Evolutionary conservation across 2,888 invertebrate genomes (phyloP).

Genomic region (Drosophila lutescens): DNA sequence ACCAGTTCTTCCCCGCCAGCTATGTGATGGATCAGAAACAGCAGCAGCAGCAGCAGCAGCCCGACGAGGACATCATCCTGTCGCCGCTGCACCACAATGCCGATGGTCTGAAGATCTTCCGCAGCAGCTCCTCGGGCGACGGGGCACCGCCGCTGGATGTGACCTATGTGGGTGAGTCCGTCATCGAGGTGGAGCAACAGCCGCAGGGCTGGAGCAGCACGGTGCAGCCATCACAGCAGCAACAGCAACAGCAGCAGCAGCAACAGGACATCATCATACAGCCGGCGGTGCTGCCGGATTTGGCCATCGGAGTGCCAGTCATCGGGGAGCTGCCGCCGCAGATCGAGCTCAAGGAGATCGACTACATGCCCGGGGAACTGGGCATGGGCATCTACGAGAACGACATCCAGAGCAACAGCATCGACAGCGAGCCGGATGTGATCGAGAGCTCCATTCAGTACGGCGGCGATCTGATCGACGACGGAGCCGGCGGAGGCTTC

Average conservation of each 20-base stretch:
- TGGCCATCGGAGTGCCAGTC: constrained; percentile 84
- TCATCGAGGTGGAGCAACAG: constrained; percentile 84
- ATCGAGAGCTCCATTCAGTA: constrained; percentile 83
- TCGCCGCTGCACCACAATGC: constrained; percentile 81
- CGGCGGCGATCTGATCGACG: constrained; percentile 83
- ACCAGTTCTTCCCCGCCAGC: constrained; percentile 83
- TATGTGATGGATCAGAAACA: constrained; percentile 60
- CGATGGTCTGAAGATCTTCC: constrained; percentile 82
- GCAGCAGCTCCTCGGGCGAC: constrained; percentile 49
- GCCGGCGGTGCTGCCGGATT: constrained; percentile 83
- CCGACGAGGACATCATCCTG: constrained; percentile 83
- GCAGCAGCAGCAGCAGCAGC: constrained; percentile 36
- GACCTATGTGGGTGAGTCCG: constrained; percentile 84
- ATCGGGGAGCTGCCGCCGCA: constrained; percentile 84
- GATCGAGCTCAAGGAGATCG: constrained; percentile 84
- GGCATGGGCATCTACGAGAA: constrained; percentile 60
- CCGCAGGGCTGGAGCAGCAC: constrained; percentile 55
- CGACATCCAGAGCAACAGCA: constrained; percentile 61
- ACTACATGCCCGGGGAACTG: constrained; percentile 82
- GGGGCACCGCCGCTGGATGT: constrained; percentile 82
- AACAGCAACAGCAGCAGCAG: constrained; percentile 70
- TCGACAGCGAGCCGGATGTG: constrained; percentile 69
- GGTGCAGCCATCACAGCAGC: not conserved
- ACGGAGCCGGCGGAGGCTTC: constrained; percentile 81
- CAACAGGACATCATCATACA: constrained; percentile 83